These are phyloP conservation scores for Cheiracanthium punctorium DNA, from an alignment of 2,888 invertebrate species.

Conservation along the genomic window DNA sequence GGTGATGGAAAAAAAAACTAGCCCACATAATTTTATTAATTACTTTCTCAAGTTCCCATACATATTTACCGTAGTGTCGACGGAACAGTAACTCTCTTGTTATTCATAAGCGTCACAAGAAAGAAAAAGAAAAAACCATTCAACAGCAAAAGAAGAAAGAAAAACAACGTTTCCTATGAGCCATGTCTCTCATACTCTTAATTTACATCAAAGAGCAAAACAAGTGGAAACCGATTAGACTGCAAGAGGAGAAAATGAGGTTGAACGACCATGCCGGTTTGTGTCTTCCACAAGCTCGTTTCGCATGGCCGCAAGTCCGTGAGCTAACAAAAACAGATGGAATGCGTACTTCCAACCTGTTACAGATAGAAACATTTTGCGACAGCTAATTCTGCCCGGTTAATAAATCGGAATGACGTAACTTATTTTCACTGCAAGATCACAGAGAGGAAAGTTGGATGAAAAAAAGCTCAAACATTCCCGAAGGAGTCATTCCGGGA, in stretches of 20 bases:
- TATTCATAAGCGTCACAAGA: neutral
- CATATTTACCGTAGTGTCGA: too few relatives aligned
- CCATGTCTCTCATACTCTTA: neutral
- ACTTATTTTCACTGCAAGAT: too few relatives aligned
- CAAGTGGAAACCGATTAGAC: constrained; percentile 34
- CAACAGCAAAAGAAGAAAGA: too few relatives aligned
- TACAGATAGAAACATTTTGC: neutral
- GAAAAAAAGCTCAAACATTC: too few relatives aligned
- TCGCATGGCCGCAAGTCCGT: constrained; percentile 26
- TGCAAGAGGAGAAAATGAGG: constrained; percentile 23
- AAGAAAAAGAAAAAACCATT: neutral
- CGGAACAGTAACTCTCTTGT: too few relatives aligned
- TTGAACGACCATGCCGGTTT: constrained; percentile 40
- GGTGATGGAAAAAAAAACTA: too few relatives aligned
- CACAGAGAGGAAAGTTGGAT: too few relatives aligned
- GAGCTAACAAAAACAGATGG: neutral
- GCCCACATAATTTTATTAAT: too few relatives aligned
- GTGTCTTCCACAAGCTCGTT: neutral
- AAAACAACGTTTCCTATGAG: neutral
- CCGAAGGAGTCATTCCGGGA: too few relatives aligned
- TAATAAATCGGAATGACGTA: too few relatives aligned
- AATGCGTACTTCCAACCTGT: neutral
- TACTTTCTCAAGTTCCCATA: too few relatives aligned
- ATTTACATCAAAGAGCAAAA: constrained; percentile 16
- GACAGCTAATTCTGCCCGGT: neutral